Percentiles rank a stretch among this genome's conserved stretches.
Conservation (phyloP, 2,888 invertebrate genomes). For the Tricholauxania praeusta region DNA sequence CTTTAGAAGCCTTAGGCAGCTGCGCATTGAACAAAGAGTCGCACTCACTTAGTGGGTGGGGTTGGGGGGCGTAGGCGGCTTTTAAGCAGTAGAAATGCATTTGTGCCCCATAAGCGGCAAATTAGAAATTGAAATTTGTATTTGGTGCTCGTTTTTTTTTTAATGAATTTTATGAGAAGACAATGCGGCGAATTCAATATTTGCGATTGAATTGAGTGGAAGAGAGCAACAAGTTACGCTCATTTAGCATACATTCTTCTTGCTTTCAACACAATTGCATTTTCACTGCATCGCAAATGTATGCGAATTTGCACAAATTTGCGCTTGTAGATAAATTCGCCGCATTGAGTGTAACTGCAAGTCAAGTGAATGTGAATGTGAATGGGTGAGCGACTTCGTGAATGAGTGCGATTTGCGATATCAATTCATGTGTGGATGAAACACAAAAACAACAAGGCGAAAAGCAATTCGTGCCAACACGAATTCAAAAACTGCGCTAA, state of each 20-base stretch:
- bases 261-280: conserved; percentile 7
- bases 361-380: not conserved
- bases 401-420: conserved; percentile 10
- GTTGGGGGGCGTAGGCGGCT: not conserved
- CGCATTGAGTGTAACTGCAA: conserved; percentile 2
- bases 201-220: not conserved
- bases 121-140: conserved; percentile 9
- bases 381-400: conserved; percentile 12
- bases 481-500: not conserved
- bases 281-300: conserved; percentile 1
- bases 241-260: not conserved
- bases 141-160: not conserved
- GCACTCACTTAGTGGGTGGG: not conserved
- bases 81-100: conserved; percentile 3
- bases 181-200: not conserved
- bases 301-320: conserved; percentile 12
- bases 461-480: conserved; percentile 18
- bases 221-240: not conserved
- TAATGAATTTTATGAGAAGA: not conserved
- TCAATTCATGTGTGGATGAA: conserved; percentile 20
- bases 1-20: conserved; percentile 9
- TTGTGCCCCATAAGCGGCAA: not conserved
- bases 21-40: not conserved
- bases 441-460: not conserved
- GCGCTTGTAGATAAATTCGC: conserved; percentile 21